These are phyloP conservation scores for Lutraria rhynchaena DNA, from an alignment of 1,140 invertebrate species.

Conservation along the genomic window DNA sequence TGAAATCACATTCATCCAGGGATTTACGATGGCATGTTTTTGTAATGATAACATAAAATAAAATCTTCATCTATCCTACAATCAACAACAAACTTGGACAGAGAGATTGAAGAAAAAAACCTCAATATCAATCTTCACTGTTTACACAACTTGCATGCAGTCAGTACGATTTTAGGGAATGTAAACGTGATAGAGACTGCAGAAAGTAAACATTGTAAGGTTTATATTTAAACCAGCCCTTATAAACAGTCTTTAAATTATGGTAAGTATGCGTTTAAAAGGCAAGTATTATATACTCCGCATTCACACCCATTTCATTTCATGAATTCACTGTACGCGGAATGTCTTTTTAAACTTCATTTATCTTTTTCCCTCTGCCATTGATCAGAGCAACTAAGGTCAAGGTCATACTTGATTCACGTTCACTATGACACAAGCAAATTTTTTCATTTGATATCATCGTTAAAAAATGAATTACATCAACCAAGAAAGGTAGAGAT, in stretches of 20 bases:
- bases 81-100: no score
- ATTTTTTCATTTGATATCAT: conserved; percentile 30
- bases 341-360: conserved; percentile 11
- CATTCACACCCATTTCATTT: conserved; percentile 25
- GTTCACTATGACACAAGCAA: conserved; percentile 36
- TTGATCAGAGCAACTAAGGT: conserved; percentile 16
- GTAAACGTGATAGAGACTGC: conserved; percentile 3
- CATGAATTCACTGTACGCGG: not conserved
- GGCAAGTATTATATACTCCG: not conserved
- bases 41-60: no score
- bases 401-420: conserved; percentile 17
- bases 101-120: no score
- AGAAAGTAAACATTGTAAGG: conserved; percentile 26
- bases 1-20: no score
- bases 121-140: no score
- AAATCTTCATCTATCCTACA: no score
- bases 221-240: conserved; percentile 14
- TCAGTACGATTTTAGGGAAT: not conserved
- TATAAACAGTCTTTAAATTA: not conserved
- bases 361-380: not conserved
- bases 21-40: no score
- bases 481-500: no score
- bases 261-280: conserved; percentile 18
- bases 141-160: conserved; percentile 13
- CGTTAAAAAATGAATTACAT: conserved; percentile 2